Conservation (phyloP, 2,797 vertebrate species). For the Poecilia gillii region DNA sequence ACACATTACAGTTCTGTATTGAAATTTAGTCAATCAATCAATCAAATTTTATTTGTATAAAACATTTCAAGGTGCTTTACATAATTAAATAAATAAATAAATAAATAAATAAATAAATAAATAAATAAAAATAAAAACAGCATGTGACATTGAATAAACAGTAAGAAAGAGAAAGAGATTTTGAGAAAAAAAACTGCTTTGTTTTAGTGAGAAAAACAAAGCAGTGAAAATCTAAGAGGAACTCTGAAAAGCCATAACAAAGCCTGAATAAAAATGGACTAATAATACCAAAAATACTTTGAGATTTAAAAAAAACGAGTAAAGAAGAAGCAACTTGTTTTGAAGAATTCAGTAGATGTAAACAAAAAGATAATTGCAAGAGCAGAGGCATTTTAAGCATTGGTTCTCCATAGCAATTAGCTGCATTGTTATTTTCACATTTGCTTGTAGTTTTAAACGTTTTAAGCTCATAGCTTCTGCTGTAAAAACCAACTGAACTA, state of each 20-base stretch:
- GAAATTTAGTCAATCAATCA: not conserved
- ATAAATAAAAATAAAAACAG: too few species aligned
- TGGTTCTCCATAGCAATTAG: constrained; percentile 33
- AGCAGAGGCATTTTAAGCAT: constrained; percentile 9
- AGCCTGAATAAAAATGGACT: not conserved
- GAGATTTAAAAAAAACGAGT: not conserved
- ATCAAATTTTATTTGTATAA: too few species aligned
- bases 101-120: too few species aligned
- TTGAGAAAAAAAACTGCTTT: too few species aligned
- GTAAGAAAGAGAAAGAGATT: too few species aligned
- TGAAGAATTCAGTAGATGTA: not conserved
- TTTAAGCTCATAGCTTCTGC: constrained; percentile 23
- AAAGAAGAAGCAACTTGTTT: not conserved
- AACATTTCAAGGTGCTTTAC: too few species aligned
- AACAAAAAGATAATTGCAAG: constrained; percentile 4
- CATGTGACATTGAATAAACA: too few species aligned
- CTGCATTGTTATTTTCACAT: constrained; percentile 46
- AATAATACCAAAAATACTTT: not conserved
- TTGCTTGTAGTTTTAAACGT: constrained; percentile 42
- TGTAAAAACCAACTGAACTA: constrained; percentile 23
- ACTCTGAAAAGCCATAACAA: not conserved
- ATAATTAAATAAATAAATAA: too few species aligned
- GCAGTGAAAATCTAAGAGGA: not conserved
- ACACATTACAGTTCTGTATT: not conserved
- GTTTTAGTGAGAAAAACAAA: not conserved